A percentile compares a stretch with the other conserved stretches of the same genome.
Evolutionary conservation across 2,888 invertebrate species (phyloP).

Genomic region (Hirtodrosophila cameraria): DNA sequence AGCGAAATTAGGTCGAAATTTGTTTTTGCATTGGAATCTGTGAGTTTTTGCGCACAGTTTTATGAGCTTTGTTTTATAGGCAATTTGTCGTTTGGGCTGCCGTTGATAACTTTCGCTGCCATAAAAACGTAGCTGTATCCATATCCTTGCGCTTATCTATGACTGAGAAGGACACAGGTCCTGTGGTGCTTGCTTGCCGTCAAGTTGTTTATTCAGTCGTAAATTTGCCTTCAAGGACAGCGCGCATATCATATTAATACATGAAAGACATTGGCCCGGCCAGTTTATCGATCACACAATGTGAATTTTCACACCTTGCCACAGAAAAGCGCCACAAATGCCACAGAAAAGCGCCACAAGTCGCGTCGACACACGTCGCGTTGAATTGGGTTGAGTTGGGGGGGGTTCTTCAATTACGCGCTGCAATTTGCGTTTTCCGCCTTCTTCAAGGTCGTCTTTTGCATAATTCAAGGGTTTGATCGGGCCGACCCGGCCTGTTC

Average conservation of each 20-base stretch:
- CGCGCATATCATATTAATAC: slow-evolving; percentile 47
- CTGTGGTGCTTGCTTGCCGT: slow-evolving; percentile 38
- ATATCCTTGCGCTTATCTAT: slow-evolving; percentile 61
- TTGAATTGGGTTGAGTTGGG: no score
- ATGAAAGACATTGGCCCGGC: slow-evolving; percentile 34
- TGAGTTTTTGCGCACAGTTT: slow-evolving; percentile 27
- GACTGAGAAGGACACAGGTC: slow-evolving; percentile 14
- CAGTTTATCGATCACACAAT: slow-evolving; percentile 75
- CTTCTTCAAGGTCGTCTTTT: slow-evolving; percentile 58
- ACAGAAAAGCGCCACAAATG: background rate
- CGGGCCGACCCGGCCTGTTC: slow-evolving; percentile 4
- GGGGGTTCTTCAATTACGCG: slow-evolving; percentile 32
- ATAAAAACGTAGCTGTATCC: slow-evolving; percentile 52
- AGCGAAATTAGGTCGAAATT: background rate
- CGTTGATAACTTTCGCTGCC: slow-evolving; percentile 49
- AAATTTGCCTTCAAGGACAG: slow-evolving; percentile 72
- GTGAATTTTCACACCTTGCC: slow-evolving; percentile 73
- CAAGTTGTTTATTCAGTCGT: slow-evolving; percentile 76
- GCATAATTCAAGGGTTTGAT: slow-evolving; percentile 65
- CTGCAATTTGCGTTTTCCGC: slow-evolving; percentile 28
- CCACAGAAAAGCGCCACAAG: slow-evolving; percentile 7
- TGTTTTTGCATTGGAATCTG: slow-evolving; percentile 20
- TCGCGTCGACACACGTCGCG: no score
- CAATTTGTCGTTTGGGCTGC: slow-evolving; percentile 62
- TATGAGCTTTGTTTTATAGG: slow-evolving; percentile 66